These are phyloP conservation scores for Chelon auratus DNA, from an alignment of 2,797 vertebrate species.

Conservation along the genomic window DNA sequence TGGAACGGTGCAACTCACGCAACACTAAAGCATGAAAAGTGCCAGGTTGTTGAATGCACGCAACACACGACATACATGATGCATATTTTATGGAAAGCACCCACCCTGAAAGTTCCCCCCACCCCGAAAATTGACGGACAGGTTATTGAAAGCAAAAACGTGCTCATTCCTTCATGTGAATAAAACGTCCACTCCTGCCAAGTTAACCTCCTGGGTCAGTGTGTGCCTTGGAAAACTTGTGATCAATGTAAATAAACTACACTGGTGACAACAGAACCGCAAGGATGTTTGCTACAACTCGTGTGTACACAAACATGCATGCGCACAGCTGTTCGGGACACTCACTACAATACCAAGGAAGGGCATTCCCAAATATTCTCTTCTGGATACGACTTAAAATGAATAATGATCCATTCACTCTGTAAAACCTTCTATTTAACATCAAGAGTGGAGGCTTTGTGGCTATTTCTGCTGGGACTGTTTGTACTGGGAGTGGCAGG, in stretches of 20 bases:
- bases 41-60: constrained; percentile 10
- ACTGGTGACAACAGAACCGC: constrained; percentile 48
- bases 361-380: background rate
- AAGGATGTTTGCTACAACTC: constrained; percentile 27
- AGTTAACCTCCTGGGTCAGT: constrained; percentile 42
- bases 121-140: background rate
- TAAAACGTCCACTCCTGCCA: constrained; percentile 44
- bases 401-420: background rate
- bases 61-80: constrained; percentile 3
- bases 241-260: constrained; percentile 69
- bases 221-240: constrained; percentile 57
- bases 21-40: background rate
- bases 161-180: constrained; percentile 25
- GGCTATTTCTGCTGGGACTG: constrained; percentile 36
- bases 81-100: background rate
- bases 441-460: constrained; percentile 17
- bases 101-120: background rate
- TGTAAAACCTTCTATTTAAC: constrained; percentile 20
- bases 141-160: constrained; percentile 5
- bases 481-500: constrained; percentile 74
- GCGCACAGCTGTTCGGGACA: constrained; percentile 9
- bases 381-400: background rate
- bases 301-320: constrained; percentile 15
- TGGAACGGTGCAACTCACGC: background rate
- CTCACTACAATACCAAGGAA: background rate